Conservation (phyloP, 2,888 invertebrate genomes). For the Synergus japonicus region DNA sequence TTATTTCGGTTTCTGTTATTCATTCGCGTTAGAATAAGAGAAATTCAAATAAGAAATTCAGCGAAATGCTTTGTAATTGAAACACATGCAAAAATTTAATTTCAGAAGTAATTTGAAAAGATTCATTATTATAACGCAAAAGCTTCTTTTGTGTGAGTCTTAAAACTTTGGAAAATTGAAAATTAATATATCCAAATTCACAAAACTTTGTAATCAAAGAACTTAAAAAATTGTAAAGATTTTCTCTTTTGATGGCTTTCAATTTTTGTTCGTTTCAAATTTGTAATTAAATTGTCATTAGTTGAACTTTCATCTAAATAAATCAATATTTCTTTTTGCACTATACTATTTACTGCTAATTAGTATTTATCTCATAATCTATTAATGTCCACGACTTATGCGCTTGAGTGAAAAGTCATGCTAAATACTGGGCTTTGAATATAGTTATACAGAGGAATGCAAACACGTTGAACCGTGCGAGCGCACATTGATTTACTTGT, state of each 20-base stretch:
- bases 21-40: neutral
- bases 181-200: neutral
- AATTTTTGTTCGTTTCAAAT: neutral
- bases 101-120: neutral
- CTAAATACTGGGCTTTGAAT: neutral
- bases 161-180: neutral
- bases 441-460: conserved; percentile 10
- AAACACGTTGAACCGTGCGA: conserved; percentile 10
- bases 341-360: neutral
- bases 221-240: neutral
- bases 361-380: conserved; percentile 17
- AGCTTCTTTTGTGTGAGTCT: no score
- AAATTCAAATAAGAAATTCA: neutral
- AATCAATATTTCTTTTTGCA: conserved; percentile 1
- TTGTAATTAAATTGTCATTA: neutral
- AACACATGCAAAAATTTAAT: neutral
- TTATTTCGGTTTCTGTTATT: neutral
- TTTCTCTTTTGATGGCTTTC: neutral
- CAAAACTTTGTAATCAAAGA: neutral
- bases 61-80: no score
- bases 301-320: conserved; percentile 4
- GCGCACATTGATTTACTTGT: conserved; percentile 7
- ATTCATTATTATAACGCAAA: neutral
- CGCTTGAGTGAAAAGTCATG: conserved; percentile 14
- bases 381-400: conserved; percentile 17